Conservation (phyloP, 2,888 invertebrate genomes). For the Drosophila seclusa region DNA sequence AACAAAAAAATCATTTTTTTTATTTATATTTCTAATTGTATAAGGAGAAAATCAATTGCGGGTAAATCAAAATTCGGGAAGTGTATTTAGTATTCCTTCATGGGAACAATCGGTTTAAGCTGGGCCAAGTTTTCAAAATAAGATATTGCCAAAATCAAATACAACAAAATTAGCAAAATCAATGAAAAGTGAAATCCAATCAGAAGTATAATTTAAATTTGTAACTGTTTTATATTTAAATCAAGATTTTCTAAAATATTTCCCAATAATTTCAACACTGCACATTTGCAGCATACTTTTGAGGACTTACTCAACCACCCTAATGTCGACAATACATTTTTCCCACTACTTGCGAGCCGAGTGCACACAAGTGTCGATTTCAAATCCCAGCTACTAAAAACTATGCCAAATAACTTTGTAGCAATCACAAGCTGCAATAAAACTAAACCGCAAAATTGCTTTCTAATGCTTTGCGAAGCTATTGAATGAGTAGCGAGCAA, state of each 20-base stretch:
- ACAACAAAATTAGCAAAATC: background rate
- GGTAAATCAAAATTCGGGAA: too few species aligned
- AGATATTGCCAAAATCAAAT: background rate
- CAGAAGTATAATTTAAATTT: background rate
- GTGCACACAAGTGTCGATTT: slow-evolving; percentile 36
- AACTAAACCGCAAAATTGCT: slow-evolving; percentile 69
- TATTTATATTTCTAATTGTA: too few species aligned
- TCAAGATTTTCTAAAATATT: background rate
- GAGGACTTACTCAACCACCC: background rate
- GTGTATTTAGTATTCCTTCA: background rate
- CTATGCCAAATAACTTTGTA: slow-evolving; percentile 24
- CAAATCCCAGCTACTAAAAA: slow-evolving; percentile 37
- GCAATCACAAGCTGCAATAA: slow-evolving; percentile 45
- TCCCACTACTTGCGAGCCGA: background rate
- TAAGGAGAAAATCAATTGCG: too few species aligned
- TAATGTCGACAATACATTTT: background rate
- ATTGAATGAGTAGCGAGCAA: slow-evolving; percentile 9
- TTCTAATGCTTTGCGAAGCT: slow-evolving; percentile 61
- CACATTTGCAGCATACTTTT: slow-evolving; percentile 5
- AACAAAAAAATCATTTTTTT: too few species aligned
- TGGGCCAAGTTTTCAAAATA: background rate
- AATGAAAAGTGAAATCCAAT: background rate
- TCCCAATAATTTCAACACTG: background rate
- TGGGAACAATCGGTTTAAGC: background rate
- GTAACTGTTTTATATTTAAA: background rate